These are phyloP conservation scores for Fukomys damarensis DNA, from an alignment of 2,113 vertebrate species.

Conservation along the genomic window DNA sequence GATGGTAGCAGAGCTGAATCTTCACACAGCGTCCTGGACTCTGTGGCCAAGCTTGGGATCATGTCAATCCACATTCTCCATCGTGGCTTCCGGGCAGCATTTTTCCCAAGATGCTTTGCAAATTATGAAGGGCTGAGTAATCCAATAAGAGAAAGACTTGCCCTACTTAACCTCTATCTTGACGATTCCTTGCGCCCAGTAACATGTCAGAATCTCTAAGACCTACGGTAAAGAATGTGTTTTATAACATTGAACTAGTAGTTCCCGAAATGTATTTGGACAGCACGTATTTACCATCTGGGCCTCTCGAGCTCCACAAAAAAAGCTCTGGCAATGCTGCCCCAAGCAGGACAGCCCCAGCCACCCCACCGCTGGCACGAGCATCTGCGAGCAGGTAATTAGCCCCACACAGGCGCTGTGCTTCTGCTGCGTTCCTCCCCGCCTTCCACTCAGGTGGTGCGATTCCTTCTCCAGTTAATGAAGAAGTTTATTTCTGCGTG, in stretches of 20 bases:
- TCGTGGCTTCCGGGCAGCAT: background rate
- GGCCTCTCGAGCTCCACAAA: background rate
- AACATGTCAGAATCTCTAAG: background rate
- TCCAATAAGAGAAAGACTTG: background rate
- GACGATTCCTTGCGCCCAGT: background rate
- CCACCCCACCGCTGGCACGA: background rate
- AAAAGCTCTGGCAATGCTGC: background rate
- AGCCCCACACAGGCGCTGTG: background rate
- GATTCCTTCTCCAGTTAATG: constrained; percentile 17
- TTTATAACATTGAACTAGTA: background rate
- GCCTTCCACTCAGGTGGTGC: background rate
- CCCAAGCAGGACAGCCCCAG: background rate
- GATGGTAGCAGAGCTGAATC: background rate
- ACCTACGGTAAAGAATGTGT: background rate
- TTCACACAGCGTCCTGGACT: background rate
- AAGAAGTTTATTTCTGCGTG: constrained; percentile 62
- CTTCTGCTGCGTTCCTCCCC: background rate
- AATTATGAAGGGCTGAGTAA: background rate
- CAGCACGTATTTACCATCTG: background rate
- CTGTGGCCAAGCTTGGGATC: background rate
- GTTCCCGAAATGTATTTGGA: background rate
- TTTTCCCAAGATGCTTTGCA: background rate
- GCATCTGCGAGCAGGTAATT: background rate
- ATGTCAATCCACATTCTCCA: background rate
- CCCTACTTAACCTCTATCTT: background rate